A percentile compares a stretch with the other conserved stretches of the same genome.
These are phyloP conservation scores for Drosophila lutescens DNA, from an alignment of 2,888 invertebrate genomes.

Conservation along the genomic window DNA sequence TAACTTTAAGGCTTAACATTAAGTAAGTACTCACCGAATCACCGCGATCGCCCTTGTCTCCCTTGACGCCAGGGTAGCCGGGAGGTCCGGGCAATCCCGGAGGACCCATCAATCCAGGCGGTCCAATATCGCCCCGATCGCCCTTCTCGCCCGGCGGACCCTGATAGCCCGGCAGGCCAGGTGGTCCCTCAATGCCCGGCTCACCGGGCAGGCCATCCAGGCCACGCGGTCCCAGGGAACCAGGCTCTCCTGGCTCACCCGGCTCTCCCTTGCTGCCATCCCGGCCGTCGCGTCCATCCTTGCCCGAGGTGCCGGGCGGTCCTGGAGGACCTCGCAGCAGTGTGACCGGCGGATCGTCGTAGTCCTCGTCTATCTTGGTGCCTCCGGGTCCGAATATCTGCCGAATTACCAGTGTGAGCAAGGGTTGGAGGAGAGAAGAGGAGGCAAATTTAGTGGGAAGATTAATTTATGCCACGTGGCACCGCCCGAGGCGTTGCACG, in stretches of 20 bases:
- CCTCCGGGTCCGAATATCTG: conserved; percentile 84
- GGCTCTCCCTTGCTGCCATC: conserved; percentile 85
- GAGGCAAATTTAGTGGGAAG: conserved; percentile 65
- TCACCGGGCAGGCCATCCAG: conserved; percentile 90
- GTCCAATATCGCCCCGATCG: conserved; percentile 92
- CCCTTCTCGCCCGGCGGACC: conserved; percentile 96
- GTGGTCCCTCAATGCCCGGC: conserved; percentile 94
- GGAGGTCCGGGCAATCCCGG: conserved; percentile 93
- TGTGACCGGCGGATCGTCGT: conserved; percentile 85
- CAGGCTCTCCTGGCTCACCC: conserved; percentile 91
- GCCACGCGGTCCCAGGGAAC: conserved; percentile 90
- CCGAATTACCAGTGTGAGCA: conserved; percentile 19
- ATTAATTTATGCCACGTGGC: conserved; percentile 76
- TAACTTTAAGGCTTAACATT: no score
- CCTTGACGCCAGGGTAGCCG: conserved; percentile 95
- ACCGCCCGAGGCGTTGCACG: conserved; percentile 58
- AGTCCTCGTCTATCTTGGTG: conserved; percentile 84
- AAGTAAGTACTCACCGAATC: conserved; percentile 90
- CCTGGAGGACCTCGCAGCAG: conserved; percentile 88
- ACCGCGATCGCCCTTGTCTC: conserved; percentile 96
- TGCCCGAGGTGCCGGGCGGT: conserved; percentile 85
- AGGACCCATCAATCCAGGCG: conserved; percentile 96
- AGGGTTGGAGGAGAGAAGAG: conserved; percentile 35
- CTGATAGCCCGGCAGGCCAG: conserved; percentile 90
- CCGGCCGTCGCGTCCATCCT: conserved; percentile 83